Base-by-base conservation (phyloP, 1,140 invertebrate species). In the Acyrthosiphon pisum region DNA sequence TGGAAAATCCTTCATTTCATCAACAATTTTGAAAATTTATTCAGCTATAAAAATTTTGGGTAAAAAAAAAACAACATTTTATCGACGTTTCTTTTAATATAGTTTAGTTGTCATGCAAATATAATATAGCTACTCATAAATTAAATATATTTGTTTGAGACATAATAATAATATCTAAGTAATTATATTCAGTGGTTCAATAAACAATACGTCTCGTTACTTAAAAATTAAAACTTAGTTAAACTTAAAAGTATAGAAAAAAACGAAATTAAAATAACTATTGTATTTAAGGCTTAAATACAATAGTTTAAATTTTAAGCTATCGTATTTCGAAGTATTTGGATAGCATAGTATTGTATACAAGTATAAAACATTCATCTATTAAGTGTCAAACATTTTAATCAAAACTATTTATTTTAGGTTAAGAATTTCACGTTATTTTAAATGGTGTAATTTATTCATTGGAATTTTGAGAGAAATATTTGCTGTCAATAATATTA, bases 1-100 rank as follows among this genome's bases (percentile, higher is more conserved):
- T 56, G 87, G n/a, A 37, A 56, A 37, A 11, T 89, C n/a, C 1
- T 50, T 23, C 48, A 89, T 89, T 56, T 89, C 9, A 35, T 35
- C 14, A 87, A n/a, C n/a, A 50, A 89, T 53, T 53, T 89, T 89
- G 87, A 37, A 88, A 88, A 88, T 14, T 20, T 41, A 83, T 23
- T 23, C 6, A 83, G 20, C 22, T 41, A 83, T 30, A 86, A 11
- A 30, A 86, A 44, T 86, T 30, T 44, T 86, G 9, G 23, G 20
- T 84, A 30, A 68, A 68, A 23, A 44, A 84, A 44, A 84, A 84
- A 23, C 8, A 86, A 30, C 9, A 46, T 44, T 46, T 14, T 14
- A 44, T 26, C 41, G 30, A 30, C 14, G 6, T 37, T 83, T 46
- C 48, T 18, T 87, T 48, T 48, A 87, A 53, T n/a, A n/a, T 48